Conservation (phyloP, 2,797 vertebrate species). For the Acrossocheilus wenchowensis region DNA sequence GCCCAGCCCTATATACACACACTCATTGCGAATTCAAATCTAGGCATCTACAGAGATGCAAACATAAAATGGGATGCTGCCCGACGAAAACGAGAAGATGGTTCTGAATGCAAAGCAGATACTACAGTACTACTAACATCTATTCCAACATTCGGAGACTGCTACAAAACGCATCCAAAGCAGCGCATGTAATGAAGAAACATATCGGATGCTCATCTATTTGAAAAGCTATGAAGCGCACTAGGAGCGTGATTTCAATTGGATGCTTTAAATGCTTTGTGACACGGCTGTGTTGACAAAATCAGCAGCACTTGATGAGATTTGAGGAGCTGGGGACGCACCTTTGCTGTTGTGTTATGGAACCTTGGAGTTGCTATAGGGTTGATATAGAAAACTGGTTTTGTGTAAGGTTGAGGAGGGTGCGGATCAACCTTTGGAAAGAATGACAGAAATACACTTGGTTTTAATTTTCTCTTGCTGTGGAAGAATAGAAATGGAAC, state of each 20-base stretch:
- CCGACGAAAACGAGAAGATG: background rate
- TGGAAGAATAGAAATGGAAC: conserved; percentile 42
- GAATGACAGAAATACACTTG: conserved; percentile 62
- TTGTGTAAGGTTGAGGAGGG: conserved; percentile 68
- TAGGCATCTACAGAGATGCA: conserved; percentile 15
- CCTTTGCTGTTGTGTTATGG: conserved; percentile 70
- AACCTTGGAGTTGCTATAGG: conserved; percentile 70
- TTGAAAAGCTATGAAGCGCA: conserved; percentile 40
- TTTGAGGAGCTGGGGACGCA: conserved; percentile 62
- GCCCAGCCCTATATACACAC: background rate
- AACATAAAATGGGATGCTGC: conserved; percentile 15
- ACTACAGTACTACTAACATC: background rate
- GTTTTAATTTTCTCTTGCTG: conserved; percentile 43
- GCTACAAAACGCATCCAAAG: conserved; percentile 36
- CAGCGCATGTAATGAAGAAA: conserved; percentile 52
- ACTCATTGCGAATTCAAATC: background rate
- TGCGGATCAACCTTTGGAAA: conserved; percentile 67
- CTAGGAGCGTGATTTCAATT: conserved; percentile 39
- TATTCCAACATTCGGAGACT: background rate
- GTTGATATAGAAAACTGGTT: conserved; percentile 73
- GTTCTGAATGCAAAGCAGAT: conserved; percentile 5
- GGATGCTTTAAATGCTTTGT: conserved; percentile 53
- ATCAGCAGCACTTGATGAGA: conserved; percentile 47
- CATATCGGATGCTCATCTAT: conserved; percentile 22
- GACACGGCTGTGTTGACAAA: conserved; percentile 54